phyloP scores from a whole-genome alignment of 2,888 invertebrate genomes.

The Epicampocera succincta region DNA sequence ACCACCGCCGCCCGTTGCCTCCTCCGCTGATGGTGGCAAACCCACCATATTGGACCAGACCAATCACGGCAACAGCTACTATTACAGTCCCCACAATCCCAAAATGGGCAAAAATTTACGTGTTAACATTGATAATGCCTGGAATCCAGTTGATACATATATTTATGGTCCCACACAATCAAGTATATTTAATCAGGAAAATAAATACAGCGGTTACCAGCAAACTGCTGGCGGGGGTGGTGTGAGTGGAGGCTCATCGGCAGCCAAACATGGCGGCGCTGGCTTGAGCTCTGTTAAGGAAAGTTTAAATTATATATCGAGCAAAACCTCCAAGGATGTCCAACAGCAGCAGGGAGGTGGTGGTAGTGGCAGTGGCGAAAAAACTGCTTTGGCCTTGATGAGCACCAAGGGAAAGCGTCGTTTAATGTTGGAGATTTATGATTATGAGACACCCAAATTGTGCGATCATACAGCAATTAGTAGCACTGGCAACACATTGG shows the following conservation, averaged over 20 bases:
- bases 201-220: slow-evolving; percentile 81
- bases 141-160: slow-evolving; percentile 82
- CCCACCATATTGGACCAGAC: slow-evolving; percentile 78
- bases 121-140: slow-evolving; percentile 81
- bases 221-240: slow-evolving; percentile 73
- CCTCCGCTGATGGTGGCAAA: slow-evolving; percentile 77
- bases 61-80: slow-evolving; percentile 77
- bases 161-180: slow-evolving; percentile 82
- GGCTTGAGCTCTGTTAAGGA: slow-evolving; percentile 79
- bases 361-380: slow-evolving; percentile 63
- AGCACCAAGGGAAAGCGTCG: slow-evolving; percentile 80
- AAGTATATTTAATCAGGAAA: slow-evolving; percentile 82
- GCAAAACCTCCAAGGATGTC: slow-evolving; percentile 68
- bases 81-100: slow-evolving; percentile 81
- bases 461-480: slow-evolving; percentile 90
- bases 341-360: slow-evolving; percentile 46
- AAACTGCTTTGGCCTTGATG: slow-evolving; percentile 74
- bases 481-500: slow-evolving; percentile 77
- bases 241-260: slow-evolving; percentile 62
- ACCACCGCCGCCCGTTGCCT: slow-evolving; percentile 77
- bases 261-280: slow-evolving; percentile 70
- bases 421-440: slow-evolving; percentile 88
- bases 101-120: slow-evolving; percentile 80
- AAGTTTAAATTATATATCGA: slow-evolving; percentile 79
- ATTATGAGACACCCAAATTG: slow-evolving; percentile 88